Percentiles rank a stretch among this genome's conserved stretches.
Conservation (phyloP, 2,888 invertebrate species). For the Dasypolia templi region DNA sequence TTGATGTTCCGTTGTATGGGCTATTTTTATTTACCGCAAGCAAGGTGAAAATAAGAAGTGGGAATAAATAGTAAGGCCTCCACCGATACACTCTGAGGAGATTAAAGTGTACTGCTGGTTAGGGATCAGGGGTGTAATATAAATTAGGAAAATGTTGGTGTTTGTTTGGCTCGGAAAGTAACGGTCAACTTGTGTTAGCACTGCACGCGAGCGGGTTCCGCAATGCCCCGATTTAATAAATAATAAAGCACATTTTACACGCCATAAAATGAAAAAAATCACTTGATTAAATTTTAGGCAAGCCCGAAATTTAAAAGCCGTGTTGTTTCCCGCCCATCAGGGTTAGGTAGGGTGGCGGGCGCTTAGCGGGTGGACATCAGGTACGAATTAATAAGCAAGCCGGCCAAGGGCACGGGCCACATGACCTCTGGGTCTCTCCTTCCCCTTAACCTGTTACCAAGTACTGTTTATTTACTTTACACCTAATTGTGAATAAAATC, state of each 20-base stretch:
- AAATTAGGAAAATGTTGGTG: constrained; percentile 82
- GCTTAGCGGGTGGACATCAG: constrained; percentile 80
- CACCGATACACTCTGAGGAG: constrained; percentile 87
- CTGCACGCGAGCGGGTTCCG: constrained; percentile 48
- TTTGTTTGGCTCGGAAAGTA: constrained; percentile 73
- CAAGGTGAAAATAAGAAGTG: constrained; percentile 89
- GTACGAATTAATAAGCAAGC: constrained; percentile 88
- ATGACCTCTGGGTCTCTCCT: constrained; percentile 82
- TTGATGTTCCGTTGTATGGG: constrained; percentile 70
- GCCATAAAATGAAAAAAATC: constrained; percentile 79
- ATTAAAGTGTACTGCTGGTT: constrained; percentile 86
- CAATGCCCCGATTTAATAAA: constrained; percentile 66
- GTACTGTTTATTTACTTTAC: constrained; percentile 33
- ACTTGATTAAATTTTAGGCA: constrained; percentile 84
- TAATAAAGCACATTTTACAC: constrained; percentile 78
- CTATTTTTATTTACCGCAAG: constrained; percentile 82
- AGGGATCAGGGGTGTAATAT: constrained; percentile 80
- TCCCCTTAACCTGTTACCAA: constrained; percentile 76
- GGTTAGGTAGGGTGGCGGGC: constrained; percentile 81
- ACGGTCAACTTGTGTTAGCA: constrained; percentile 49
- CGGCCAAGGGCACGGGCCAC: constrained; percentile 84
- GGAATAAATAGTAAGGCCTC: constrained; percentile 87
- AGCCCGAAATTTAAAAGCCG: constrained; percentile 84
- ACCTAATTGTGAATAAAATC: constrained; percentile 16
- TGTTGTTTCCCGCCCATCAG: constrained; percentile 86